These are phyloP conservation scores for Papilio polytes DNA, from an alignment of 1,140 invertebrate genomes.

Conservation along the genomic window DNA sequence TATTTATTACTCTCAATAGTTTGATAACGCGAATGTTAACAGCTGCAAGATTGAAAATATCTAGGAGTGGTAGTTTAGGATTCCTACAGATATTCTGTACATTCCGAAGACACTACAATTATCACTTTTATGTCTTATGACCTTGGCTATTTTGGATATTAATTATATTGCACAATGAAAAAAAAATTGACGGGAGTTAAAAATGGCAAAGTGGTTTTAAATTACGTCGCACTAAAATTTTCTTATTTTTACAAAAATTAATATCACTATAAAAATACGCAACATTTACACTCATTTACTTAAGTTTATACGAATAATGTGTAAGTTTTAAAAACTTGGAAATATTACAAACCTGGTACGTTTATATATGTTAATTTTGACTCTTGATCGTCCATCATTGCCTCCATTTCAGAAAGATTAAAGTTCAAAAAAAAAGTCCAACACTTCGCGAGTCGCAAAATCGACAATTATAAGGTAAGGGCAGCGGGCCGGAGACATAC, in stretches of 20 bases:
- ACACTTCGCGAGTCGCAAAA: constrained; percentile 15
- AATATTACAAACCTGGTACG: constrained; percentile 46
- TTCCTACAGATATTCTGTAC: too few species aligned
- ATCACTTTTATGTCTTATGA: not conserved
- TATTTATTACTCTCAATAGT: too few species aligned
- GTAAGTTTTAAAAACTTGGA: not conserved
- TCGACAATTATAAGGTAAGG: constrained; percentile 13
- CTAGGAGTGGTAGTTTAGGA: too few species aligned
- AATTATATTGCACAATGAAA: not conserved
- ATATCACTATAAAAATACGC: not conserved
- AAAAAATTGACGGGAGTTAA: not conserved
- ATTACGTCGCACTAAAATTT: not conserved
- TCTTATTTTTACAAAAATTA: not conserved
- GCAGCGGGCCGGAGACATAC: constrained; percentile 46
- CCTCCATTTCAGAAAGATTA: constrained; percentile 47
- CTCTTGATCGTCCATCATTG: constrained; percentile 49
- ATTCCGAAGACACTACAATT: not conserved
- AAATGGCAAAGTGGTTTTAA: not conserved
- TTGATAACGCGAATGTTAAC: too few species aligned
- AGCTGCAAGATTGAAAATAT: too few species aligned
- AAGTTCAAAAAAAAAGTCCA: constrained; percentile 20
- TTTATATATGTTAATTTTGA: constrained; percentile 43
- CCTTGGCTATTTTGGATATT: not conserved
- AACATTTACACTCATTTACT: not conserved
- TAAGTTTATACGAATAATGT: not conserved